Evolutionary conservation across 2,888 invertebrate species (phyloP).

Genomic region (Nipponacmea schrenckii): DNA sequence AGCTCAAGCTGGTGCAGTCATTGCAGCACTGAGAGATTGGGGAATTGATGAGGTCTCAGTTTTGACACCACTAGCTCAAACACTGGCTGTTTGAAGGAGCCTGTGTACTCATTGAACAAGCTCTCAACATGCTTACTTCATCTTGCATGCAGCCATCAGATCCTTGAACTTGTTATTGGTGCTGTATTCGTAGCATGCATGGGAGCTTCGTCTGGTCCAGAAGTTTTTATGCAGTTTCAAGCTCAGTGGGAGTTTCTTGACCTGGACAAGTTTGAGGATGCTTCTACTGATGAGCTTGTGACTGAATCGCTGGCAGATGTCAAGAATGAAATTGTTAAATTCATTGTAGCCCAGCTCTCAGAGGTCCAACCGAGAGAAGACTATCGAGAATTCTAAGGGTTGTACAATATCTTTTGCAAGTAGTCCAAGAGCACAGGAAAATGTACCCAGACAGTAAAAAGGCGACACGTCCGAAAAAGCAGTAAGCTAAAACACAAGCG

Average conservation of each 20-base stretch:
- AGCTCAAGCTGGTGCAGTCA: background rate
- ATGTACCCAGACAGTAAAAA: too few relatives aligned
- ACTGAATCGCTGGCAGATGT: background rate
- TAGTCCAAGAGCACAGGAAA: too few relatives aligned
- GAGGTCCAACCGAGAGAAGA: background rate
- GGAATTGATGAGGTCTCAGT: background rate
- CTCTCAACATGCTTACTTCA: background rate
- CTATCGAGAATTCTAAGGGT: background rate
- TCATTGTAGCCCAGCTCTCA: background rate
- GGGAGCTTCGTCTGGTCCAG: background rate
- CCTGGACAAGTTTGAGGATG: background rate
- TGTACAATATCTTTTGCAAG: constrained; percentile 5
- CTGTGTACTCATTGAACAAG: constrained; percentile 1
- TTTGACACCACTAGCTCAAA: background rate
- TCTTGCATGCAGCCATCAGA: constrained; percentile 6
- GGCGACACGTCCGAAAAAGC: too few relatives aligned
- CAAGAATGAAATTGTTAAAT: background rate
- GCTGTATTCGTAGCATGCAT: background rate
- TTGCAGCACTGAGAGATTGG: background rate
- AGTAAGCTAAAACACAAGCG: too few relatives aligned
- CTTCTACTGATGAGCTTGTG: background rate
- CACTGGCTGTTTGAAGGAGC: constrained; percentile 6
- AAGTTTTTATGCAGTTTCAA: background rate
- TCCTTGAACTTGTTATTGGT: background rate
- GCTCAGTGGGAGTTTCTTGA: background rate